Conservation (phyloP, 1,140 invertebrate species). For the Diorhabda elongata region DNA sequence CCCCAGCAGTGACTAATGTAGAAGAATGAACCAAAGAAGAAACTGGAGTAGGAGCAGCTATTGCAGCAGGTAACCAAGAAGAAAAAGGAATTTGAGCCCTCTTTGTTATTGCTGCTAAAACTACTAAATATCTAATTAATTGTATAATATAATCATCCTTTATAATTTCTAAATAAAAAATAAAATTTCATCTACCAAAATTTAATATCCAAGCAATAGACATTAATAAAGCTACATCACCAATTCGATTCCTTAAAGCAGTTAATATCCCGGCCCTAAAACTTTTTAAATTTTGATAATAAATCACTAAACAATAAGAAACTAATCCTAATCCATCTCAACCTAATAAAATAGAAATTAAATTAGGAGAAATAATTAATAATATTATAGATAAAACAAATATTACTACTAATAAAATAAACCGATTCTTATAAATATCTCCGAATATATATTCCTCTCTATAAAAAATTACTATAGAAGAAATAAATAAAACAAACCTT, state of each 20-base stretch:
- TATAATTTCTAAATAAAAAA: slow-evolving; percentile 51
- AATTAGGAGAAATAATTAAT: slow-evolving; percentile 63
- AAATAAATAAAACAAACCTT: too few species aligned
- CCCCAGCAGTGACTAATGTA: slow-evolving; percentile 66
- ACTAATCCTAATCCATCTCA: slow-evolving; percentile 64
- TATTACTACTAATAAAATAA: slow-evolving; percentile 58
- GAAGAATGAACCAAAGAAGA: slow-evolving; percentile 72
- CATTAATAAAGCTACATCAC: slow-evolving; percentile 57
- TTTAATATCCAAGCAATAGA: slow-evolving; percentile 55
- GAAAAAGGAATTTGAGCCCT: slow-evolving; percentile 72
- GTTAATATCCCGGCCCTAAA: slow-evolving; percentile 62
- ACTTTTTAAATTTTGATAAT: slow-evolving; percentile 58
- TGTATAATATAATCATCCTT: slow-evolving; percentile 46
- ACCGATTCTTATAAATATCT: too few species aligned
- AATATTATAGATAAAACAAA: slow-evolving; percentile 66
- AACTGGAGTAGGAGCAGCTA: slow-evolving; percentile 65
- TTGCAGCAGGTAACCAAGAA: slow-evolving; percentile 63
- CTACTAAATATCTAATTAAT: slow-evolving; percentile 50
- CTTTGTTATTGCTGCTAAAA: slow-evolving; percentile 62
- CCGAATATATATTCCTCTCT: too few species aligned
- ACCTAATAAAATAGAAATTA: slow-evolving; percentile 64
- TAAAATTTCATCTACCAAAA: slow-evolving; percentile 53
- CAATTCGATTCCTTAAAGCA: slow-evolving; percentile 58
- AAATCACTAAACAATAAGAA: slow-evolving; percentile 65
- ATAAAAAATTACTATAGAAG: too few species aligned